Evolutionary conservation across 2,113 vertebrate genomes (phyloP).

Genomic region (Bombycilla garrulus): DNA sequence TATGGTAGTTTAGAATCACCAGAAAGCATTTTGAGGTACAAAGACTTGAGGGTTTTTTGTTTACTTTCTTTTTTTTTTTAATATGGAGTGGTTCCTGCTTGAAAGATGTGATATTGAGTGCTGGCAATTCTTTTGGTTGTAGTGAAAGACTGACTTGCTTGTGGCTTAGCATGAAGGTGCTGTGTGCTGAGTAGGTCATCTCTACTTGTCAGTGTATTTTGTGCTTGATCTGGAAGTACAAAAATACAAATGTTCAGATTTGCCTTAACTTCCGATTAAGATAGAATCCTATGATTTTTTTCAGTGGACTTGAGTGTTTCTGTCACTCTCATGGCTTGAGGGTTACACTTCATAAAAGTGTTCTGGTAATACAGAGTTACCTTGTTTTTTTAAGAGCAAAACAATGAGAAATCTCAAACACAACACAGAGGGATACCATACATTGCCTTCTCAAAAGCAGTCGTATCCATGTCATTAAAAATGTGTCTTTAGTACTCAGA

Average conservation of each 20-base stretch:
- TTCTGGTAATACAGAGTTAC: not conserved
- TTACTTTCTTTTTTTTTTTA: not conserved
- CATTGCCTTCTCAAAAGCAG: not conserved
- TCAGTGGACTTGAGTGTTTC: not conserved
- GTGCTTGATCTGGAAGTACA: not conserved
- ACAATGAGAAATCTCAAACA: not conserved
- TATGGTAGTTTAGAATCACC: not conserved
- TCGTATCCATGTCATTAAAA: not conserved
- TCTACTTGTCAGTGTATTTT: not conserved
- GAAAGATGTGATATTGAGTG: accelerated
- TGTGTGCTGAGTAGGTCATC: not conserved
- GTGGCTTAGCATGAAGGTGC: not conserved
- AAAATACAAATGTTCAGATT: not conserved
- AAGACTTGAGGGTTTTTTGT: not conserved
- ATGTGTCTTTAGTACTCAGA: not conserved
- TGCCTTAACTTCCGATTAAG: not conserved
- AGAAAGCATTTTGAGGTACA: not conserved
- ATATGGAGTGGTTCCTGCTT: not conserved
- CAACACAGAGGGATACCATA: not conserved
- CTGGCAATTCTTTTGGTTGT: not conserved
- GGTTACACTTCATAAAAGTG: not conserved
- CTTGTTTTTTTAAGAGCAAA: not conserved
- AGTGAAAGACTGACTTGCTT: not conserved
- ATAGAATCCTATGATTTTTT: not conserved
- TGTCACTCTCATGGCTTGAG: not conserved